Evolutionary conservation across 1,140 invertebrate genomes (phyloP), one percentile per base, ranked within the genome.

Genomic region (Drosophila arawakana): DNA sequence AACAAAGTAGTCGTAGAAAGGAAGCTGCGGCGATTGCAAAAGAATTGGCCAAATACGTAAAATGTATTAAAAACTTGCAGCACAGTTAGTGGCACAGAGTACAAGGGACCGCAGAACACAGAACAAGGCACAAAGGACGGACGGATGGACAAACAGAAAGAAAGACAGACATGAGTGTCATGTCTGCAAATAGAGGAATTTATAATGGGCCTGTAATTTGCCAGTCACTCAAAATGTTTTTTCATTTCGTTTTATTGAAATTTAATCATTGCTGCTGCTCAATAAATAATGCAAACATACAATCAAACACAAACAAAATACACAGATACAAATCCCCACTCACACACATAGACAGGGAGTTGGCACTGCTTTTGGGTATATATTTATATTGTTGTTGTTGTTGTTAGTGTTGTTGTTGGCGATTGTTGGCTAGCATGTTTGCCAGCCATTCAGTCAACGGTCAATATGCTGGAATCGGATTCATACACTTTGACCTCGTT

Each of bases 1-100:
- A 63, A 47, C 71, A 60, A 65, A 67, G 72, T 58, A 69, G 70
- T 73, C 80, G 63, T 71, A 77, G 69, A 80, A 70, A 73, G 83
- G 84, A 88, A 86, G 84, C 80, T 80, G 73, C 60, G 76, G 73
- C 83, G 67, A 89, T 83, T 88, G 83, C 76, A 49, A 88, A 82
- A 74, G 71, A 79, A 76, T 76, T 79, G 80, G 50, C 61, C 62
- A 73, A 69, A 67, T 49, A 65, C 69, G 67, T 66, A 47, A 67
- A 59, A 65, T 65, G 44, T 47, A 73, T 72, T 57, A 47, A 76
- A 21, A 60, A 49, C 59, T 62, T 52, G 61, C 61, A 43, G 39
- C 49, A 50, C 37, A 25, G 18, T 39, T 13, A 52, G 21, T 52
- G 30, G 44, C 49, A n/a, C 30, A 35, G 13, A 34, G 15, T 34